phyloP scores from a whole-genome alignment of 2,797 vertebrate genomes.

The Hoplostethus atlanticus region DNA sequence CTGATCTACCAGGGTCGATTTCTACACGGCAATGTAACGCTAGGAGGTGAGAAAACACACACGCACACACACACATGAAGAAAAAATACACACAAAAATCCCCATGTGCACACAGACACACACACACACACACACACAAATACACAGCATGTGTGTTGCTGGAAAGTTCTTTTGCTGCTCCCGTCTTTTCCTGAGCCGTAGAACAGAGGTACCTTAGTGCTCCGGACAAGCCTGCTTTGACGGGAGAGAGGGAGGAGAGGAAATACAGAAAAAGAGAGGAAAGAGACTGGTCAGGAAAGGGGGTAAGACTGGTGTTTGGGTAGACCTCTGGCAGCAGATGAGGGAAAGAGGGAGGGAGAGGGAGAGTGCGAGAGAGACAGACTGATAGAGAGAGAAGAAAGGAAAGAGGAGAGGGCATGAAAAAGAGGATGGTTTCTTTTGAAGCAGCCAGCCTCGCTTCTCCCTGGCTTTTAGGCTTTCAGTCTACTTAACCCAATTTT shows the following conservation, averaged over 20 bases:
- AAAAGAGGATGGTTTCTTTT: slow-evolving; percentile 42
- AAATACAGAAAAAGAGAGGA: slow-evolving; percentile 69
- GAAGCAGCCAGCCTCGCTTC: slow-evolving; percentile 26
- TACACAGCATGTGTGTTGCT: slow-evolving; percentile 60
- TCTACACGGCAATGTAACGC: slow-evolving; percentile 97
- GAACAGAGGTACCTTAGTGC: slow-evolving; percentile 81
- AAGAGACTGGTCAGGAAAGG: slow-evolving; percentile 64
- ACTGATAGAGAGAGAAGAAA: neutral
- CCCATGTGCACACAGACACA: slow-evolving; percentile 20
- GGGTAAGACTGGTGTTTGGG: slow-evolving; percentile 55
- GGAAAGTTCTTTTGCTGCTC: slow-evolving; percentile 69
- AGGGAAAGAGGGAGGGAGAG: slow-evolving; percentile 26
- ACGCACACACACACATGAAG: neutral
- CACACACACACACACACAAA: slow-evolving; percentile 31
- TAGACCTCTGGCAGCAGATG: slow-evolving; percentile 49
- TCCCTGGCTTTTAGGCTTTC: slow-evolving; percentile 38
- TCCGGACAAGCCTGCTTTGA: slow-evolving; percentile 80
- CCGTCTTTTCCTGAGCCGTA: slow-evolving; percentile 66
- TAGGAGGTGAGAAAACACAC: slow-evolving; percentile 92
- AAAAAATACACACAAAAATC: slow-evolving; percentile 18
- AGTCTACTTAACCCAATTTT: slow-evolving; percentile 42
- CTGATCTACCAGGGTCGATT: slow-evolving; percentile 99
- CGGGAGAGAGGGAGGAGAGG: slow-evolving; percentile 67
- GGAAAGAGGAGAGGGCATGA: neutral
- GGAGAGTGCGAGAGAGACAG: neutral